phyloP scores from a whole-genome alignment of 1,140 invertebrate species.

The Adoxophyes honmai region DNA sequence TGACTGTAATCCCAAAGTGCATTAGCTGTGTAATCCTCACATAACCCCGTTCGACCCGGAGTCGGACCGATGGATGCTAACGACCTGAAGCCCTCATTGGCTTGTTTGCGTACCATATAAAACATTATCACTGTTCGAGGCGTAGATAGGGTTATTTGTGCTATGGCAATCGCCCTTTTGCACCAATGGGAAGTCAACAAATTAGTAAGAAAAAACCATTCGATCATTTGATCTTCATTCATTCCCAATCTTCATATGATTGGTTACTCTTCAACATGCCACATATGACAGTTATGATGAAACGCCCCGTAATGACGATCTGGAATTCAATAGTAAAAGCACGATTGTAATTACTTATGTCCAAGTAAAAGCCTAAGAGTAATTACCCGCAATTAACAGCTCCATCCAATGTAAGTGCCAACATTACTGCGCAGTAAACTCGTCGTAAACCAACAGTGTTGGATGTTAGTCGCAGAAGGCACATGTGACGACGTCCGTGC shows the following conservation, averaged over 20 bases:
- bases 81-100: constrained; percentile 11
- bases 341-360: neutral
- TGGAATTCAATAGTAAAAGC: neutral
- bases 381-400: neutral
- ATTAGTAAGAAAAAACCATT: too few relatives aligned
- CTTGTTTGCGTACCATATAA: constrained; percentile 12
- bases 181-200: too few relatives aligned
- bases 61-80: constrained; percentile 23
- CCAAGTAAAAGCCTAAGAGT: neutral
- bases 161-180: too few relatives aligned
- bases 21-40: constrained; percentile 20
- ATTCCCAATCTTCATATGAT: too few relatives aligned
- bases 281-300: too few relatives aligned
- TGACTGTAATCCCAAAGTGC: constrained; percentile 10
- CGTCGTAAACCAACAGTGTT: constrained; percentile 24
- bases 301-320: neutral
- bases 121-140: neutral
- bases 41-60: constrained; percentile 12
- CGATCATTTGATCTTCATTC: too few relatives aligned
- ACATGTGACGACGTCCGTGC: constrained; percentile 11
- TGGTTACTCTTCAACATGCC: too few relatives aligned
- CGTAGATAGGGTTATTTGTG: too few relatives aligned
- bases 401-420: constrained; percentile 3
- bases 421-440: constrained; percentile 22
- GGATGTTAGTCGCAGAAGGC: neutral